Base-by-base conservation (phyloP, 2,888 invertebrate species). In the Oxytorus armatus region DNA sequence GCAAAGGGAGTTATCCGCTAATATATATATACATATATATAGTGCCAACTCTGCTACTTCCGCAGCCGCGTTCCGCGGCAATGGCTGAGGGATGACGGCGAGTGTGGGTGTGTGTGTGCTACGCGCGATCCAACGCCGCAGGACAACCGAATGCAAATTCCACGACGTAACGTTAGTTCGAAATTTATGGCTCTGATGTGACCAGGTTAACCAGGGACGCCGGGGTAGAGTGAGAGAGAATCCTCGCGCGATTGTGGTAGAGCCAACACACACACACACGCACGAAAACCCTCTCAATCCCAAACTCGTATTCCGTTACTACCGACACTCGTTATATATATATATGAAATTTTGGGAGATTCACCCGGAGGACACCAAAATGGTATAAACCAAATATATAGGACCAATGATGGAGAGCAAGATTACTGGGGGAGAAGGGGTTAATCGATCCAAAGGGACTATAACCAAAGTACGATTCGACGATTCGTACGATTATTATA, bases 181-280 rank as follows among this genome's bases (percentile, higher is more conserved):
- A 73, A 76, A 82, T 82, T 82, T 82, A 82, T 82, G 79, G 82
- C 82, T 63, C 47, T 61, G 68, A 77, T 78, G 77, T 65, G 70
- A 59, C 70, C 70, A 65, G 78, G 74, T 79, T 74, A 79, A 74
- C 69, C 79, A 47, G 63, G 16, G 53, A 69, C 49, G 47, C 14
- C 21, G 42, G n/a, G n/a, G n/a, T n/a, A 55, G 61, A 70, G 65
- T 33, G 70, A 47, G 61, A 53, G 53, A 53, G 42, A 16, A 25
- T 10, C 39, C 2, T n/a, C 36, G 47, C 36, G 23, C 18, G 69
- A 18, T 53, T 8, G 29, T 44, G 55, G 69, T 55, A 33, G 51
- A 59, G 23, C 44, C 14, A 55, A 55, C 47, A 39, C n/a, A n/a
- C n/a, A n/a, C n/a, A n/a, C n/a, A n/a, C n/a, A n/a, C n/a, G n/a